These are phyloP conservation scores for Sepioteuthis lessoniana DNA, from an alignment of 2,888 invertebrate genomes.

Conservation along the genomic window DNA sequence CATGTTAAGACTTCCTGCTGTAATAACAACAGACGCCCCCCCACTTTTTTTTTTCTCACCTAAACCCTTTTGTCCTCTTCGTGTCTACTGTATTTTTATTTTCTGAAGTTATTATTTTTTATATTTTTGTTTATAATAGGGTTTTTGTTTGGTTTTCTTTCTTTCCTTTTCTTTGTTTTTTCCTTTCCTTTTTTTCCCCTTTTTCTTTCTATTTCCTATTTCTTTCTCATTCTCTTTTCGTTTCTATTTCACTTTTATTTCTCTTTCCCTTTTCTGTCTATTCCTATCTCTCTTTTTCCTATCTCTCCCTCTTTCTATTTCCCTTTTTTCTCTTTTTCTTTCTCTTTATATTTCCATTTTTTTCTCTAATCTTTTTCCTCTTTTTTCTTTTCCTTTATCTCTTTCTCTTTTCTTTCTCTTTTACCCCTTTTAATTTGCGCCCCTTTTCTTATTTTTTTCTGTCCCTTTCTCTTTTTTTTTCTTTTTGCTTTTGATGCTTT, in stretches of 20 bases:
- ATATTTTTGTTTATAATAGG: not conserved
- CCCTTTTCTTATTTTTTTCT: not conserved
- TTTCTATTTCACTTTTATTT: not conserved
- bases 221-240: not conserved
- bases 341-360: not conserved
- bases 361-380: fast-evolving
- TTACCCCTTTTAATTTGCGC: not conserved
- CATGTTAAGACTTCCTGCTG: not conserved
- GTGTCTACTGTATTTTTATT: not conserved
- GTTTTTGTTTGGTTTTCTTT: not conserved
- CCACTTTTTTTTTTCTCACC: not conserved
- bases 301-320: not conserved
- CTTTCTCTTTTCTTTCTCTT: not conserved
- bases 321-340: not conserved
- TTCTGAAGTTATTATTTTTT: not conserved
- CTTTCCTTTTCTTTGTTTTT: not conserved
- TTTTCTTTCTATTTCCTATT: not conserved
- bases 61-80: not conserved
- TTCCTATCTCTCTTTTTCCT: not conserved
- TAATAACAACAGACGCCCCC: too few species aligned
- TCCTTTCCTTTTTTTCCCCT: not conserved
- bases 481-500: not conserved
- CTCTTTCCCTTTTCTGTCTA: not conserved
- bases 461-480: not conserved
- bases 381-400: too few species aligned